phyloP scores from a whole-genome alignment of 2,888 invertebrate species.

The Carabus problematicus region DNA sequence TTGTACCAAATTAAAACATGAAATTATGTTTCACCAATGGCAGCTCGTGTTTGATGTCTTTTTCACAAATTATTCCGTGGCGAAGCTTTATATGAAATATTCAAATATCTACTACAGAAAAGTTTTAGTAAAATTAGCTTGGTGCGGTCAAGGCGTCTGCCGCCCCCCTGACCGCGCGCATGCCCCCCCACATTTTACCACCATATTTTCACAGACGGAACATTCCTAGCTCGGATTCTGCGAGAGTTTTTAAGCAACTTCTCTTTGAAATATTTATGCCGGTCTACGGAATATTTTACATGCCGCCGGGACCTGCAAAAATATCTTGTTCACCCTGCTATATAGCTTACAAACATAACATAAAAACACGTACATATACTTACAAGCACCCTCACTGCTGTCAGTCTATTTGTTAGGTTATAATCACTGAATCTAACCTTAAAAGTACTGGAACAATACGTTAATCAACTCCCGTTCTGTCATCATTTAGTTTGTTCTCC shows the following conservation, averaged over 20 bases:
- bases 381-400: too few relatives aligned
- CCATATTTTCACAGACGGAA: slow-evolving; percentile 9
- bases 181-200: slow-evolving; percentile 13
- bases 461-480: too few relatives aligned
- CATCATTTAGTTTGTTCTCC: too few relatives aligned
- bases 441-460: too few relatives aligned
- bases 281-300: slow-evolving; percentile 35
- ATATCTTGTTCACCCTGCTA: not conserved
- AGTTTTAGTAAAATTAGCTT: slow-evolving; percentile 42
- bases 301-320: slow-evolving; percentile 16
- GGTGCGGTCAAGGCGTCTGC: slow-evolving; percentile 32
- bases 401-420: too few relatives aligned
- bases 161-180: not conserved
- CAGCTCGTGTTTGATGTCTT: slow-evolving; percentile 38
- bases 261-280: slow-evolving; percentile 42
- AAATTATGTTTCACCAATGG: slow-evolving; percentile 3
- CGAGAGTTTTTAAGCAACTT: slow-evolving; percentile 42
- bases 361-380: too few relatives aligned
- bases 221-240: slow-evolving; percentile 40
- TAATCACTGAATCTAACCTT: too few relatives aligned
- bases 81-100: slow-evolving; percentile 35
- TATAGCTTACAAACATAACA: too few relatives aligned
- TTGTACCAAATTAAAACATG: slow-evolving; percentile 1
- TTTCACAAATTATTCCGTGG: slow-evolving; percentile 26
- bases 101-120: slow-evolving; percentile 39